Percentiles rank a stretch among this genome's conserved stretches.
Conservation (phyloP, 2,888 invertebrate genomes). For the Nephrotoma guestfalica region DNA sequence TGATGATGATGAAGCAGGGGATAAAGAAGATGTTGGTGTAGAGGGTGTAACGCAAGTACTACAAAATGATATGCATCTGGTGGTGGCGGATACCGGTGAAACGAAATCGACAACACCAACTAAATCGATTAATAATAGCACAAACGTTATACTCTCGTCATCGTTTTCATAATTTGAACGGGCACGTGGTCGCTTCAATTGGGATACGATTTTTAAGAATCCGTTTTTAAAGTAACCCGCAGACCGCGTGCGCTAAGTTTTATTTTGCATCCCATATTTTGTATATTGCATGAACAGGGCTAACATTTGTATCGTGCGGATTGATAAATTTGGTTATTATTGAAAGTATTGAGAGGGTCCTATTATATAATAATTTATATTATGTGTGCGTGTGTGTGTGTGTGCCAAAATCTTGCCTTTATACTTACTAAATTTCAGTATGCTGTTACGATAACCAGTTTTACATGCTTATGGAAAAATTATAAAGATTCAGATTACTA, state of each 20-base stretch:
- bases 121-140: neutral
- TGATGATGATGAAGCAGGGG: neutral
- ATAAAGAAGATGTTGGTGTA: neutral
- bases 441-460: too few relatives aligned
- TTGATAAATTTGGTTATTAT: neutral
- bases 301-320: neutral
- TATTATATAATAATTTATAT: neutral
- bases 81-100: neutral
- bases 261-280: neutral
- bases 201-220: neutral
- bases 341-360: neutral
- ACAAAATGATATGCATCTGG: neutral
- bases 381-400: too few relatives aligned
- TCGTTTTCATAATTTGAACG: neutral
- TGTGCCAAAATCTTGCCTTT: neutral
- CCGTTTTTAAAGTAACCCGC: neutral
- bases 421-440: neutral
- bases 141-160: neutral
- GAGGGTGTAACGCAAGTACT: neutral
- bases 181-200: neutral
- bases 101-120: neutral
- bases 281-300: neutral
- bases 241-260: too few relatives aligned
- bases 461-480: too few relatives aligned
- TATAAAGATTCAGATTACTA: too few relatives aligned